Evolutionary conservation across 2,113 vertebrate species (phyloP).

Genomic region (Albula glossodonta): DNA sequence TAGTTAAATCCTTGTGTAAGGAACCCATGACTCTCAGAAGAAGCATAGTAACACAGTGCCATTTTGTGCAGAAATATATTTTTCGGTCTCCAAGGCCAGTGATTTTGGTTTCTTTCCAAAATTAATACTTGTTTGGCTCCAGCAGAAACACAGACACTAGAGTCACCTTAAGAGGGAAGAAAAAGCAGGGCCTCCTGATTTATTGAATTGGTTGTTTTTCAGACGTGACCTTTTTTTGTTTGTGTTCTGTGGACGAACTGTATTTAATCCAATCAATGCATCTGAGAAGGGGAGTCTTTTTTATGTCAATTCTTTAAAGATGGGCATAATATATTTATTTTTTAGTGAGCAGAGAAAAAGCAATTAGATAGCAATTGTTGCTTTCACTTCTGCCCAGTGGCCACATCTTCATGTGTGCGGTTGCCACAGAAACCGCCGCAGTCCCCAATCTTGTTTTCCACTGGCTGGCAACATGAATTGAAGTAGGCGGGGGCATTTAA

Average conservation of each 20-base stretch:
- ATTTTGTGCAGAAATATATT: background rate
- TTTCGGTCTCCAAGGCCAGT: background rate
- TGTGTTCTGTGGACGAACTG: background rate
- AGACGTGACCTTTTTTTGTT: background rate
- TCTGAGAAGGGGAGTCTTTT: background rate
- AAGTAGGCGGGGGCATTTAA: background rate
- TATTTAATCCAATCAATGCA: background rate
- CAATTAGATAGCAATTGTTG: background rate
- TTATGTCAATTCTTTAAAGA: background rate
- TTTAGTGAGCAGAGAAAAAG: background rate
- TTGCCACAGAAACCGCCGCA: conserved; percentile 6
- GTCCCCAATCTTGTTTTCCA: background rate
- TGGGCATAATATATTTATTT: background rate
- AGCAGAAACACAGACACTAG: background rate
- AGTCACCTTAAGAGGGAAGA: background rate
- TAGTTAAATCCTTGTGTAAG: background rate
- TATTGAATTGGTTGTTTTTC: background rate
- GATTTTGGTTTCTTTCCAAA: background rate
- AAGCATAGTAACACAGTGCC: background rate
- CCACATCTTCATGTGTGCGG: background rate
- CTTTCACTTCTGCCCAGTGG: background rate
- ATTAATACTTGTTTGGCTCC: background rate
- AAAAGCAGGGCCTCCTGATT: background rate
- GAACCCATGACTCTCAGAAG: background rate
- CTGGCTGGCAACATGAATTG: background rate